Conservation (phyloP, 1,140 invertebrate species). For the Drosophila ironensis region DNA sequence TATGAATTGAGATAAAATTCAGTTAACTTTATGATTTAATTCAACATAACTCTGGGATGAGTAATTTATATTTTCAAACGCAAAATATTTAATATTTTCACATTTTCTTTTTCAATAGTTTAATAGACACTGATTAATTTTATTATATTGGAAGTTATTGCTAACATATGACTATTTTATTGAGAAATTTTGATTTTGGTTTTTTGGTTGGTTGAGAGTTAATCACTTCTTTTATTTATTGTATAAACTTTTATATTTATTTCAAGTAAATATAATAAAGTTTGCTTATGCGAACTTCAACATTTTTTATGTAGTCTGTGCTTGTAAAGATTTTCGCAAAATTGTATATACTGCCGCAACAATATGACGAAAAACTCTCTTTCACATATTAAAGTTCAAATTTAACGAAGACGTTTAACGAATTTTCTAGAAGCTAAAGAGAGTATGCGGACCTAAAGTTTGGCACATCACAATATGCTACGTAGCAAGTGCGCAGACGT, state of each 20-base stretch:
- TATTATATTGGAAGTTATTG: too few species aligned
- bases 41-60: too few species aligned
- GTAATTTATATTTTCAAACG: too few species aligned
- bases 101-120: too few species aligned
- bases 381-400: conserved; percentile 49
- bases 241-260: not conserved
- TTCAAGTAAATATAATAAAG: not conserved
- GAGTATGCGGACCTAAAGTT: not conserved
- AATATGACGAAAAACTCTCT: conserved; percentile 66
- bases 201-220: too few species aligned
- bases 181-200: too few species aligned
- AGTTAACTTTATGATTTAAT: too few species aligned
- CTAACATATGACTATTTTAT: too few species aligned
- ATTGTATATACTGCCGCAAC: conserved; percentile 55
- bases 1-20: too few species aligned
- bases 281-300: not conserved
- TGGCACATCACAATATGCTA: conserved; percentile 8
- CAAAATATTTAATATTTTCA: too few species aligned
- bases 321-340: conserved; percentile 38
- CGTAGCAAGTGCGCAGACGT: conserved; percentile 10
- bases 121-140: too few species aligned
- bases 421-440: not conserved
- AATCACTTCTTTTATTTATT: too few species aligned
- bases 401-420: conserved; percentile 19
- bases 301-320: conserved; percentile 4